Evolutionary conservation across 2,888 invertebrate species (phyloP), one percentile per base, ranked within the genome.

Genomic region (Catocala sponsa): DNA sequence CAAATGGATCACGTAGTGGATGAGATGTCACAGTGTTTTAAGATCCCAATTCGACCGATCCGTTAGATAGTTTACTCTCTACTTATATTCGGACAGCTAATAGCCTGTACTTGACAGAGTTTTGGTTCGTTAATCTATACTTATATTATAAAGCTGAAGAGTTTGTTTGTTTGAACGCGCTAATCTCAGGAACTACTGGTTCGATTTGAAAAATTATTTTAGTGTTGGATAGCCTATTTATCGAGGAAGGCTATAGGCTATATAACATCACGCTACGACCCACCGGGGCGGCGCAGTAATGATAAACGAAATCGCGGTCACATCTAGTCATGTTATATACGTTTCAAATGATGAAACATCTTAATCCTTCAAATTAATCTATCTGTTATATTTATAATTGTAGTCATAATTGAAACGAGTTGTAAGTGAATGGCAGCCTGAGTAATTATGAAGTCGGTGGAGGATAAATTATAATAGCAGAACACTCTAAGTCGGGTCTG

Each of bases 1-100:
- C 94, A 94, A 95, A 95, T 95, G 95, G 95, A 95, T 95, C 94
- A 95, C 95, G 95, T 95, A 95, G 90, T 91, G 94, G 94, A 95
- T 95, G 94, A 94, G 94, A 95, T 94, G 95, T 95, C 95, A 94
- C 95, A 92, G 93, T 95, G 95, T 95, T 95, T 95, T 94, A 94
- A 94, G 92, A 92, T 92, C 91, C 92, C 91, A 91, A 93, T 92
- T 93, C 90, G 87, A 88, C 87, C 89, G 86, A 89, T 86, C 87
- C 86, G 82, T 82, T 85, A 81, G 80, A 84, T 81, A 83, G 83
- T 84, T 87, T 84, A 82, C 79, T 78, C 75, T 77, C 71, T 80
- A 68, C 71, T 72, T 75, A 65, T 71, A 70, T 56, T 47, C 41
- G 48, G 15, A 67, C 57, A 49, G 59, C 65, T 74, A 62, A 75